Conservation (phyloP, 2,888 invertebrate genomes). For the Drosophila mimetica region DNA sequence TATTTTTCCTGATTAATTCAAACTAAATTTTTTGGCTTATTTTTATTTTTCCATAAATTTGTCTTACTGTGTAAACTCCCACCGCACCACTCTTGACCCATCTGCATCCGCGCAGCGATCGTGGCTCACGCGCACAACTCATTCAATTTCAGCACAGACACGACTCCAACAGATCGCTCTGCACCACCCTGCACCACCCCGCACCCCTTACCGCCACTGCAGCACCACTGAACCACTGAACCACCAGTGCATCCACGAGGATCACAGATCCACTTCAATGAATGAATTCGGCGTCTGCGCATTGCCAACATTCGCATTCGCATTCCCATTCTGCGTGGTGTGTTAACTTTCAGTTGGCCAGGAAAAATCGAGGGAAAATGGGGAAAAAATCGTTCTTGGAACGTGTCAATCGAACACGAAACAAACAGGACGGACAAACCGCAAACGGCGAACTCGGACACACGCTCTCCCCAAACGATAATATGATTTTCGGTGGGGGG, state of each 20-base stretch:
- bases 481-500: neutral
- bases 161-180: constrained; percentile 56
- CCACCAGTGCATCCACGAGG: constrained; percentile 9
- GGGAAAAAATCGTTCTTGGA: constrained; percentile 63
- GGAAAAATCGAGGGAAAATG: constrained; percentile 31
- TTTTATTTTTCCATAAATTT: too few relatives aligned
- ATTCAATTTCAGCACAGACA: constrained; percentile 78
- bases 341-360: constrained; percentile 8
- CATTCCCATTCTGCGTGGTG: constrained; percentile 44
- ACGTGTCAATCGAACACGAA: constrained; percentile 73
- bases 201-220: neutral
- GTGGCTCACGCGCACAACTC: constrained; percentile 80
- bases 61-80: constrained; percentile 12
- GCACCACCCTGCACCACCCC: constrained; percentile 5
- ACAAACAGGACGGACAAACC: constrained; percentile 40
- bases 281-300: constrained; percentile 71
- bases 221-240: neutral
- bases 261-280: constrained; percentile 50
- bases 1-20: too few relatives aligned
- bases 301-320: constrained; percentile 53
- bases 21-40: too few relatives aligned
- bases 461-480: neutral
- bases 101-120: constrained; percentile 51
- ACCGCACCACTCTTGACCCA: constrained; percentile 27
- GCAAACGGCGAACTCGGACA: constrained; percentile 14